phyloP scores from a whole-genome alignment of 2,888 invertebrate genomes.

The Sphecodes monilicornis region DNA sequence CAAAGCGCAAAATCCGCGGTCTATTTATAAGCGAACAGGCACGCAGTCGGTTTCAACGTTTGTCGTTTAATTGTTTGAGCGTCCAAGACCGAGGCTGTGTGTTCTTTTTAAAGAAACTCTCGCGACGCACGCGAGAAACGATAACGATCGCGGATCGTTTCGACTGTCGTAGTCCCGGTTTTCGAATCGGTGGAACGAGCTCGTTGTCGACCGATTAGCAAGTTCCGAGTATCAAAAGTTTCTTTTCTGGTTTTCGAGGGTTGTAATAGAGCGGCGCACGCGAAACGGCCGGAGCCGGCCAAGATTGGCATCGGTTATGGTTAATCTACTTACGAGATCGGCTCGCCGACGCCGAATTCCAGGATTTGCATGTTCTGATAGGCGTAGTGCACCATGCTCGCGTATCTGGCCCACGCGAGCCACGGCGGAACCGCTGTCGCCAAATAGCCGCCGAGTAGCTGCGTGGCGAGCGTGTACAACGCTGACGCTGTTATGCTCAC shows the following conservation, averaged over 20 bases:
- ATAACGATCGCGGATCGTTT: neutral
- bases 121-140: neutral
- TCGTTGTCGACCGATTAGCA: conserved; percentile 1
- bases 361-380: conserved; percentile 93
- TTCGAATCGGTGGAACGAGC: neutral
- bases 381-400: conserved; percentile 92
- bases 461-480: conserved; percentile 91
- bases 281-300: neutral
- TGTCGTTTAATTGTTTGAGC: neutral
- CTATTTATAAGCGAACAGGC: too few species aligned
- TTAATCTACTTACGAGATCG: conserved; percentile 87
- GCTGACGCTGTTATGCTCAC: conserved; percentile 92
- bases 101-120: neutral
- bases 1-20: too few species aligned
- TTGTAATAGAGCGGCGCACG: neutral
- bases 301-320: conserved; percentile 3
- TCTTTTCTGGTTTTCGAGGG: conserved; percentile 6
- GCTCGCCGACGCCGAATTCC: conserved; percentile 90
- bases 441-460: conserved; percentile 90
- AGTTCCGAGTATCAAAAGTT: conserved; percentile 15
- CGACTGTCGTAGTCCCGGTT: neutral
- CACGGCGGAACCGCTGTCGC: conserved; percentile 90
- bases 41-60: neutral
- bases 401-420: conserved; percentile 90
- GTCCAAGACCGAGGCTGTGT: neutral